Conservation (phyloP, 2,113 vertebrate genomes). For the Suricata suricatta region DNA sequence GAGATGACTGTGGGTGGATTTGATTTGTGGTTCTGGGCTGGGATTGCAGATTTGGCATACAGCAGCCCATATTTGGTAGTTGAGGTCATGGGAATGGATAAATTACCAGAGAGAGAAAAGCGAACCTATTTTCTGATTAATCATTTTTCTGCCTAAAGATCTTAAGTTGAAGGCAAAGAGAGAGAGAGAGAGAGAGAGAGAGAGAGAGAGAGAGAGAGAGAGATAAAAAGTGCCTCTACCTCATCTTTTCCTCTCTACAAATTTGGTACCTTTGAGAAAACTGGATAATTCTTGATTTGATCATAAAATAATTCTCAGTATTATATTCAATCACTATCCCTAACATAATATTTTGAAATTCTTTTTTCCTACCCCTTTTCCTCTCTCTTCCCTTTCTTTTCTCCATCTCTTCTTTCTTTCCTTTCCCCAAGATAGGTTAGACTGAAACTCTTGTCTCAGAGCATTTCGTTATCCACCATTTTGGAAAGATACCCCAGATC, state of each 20-base stretch:
- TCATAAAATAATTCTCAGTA: neutral
- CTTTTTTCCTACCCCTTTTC: neutral
- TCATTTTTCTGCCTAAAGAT: neutral
- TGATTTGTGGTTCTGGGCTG: neutral
- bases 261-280: neutral
- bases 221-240: neutral
- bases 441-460: neutral
- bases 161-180: neutral
- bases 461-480: neutral
- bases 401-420: neutral
- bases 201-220: neutral
- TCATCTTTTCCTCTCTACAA: neutral
- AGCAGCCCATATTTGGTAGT: neutral
- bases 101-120: neutral
- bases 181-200: neutral
- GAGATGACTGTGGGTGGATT: neutral
- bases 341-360: neutral
- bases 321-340: neutral
- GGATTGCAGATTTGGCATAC: neutral
- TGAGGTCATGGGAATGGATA: conserved; percentile 9
- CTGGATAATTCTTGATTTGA: conserved; percentile 16
- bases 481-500: neutral
- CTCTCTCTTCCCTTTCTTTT: neutral
- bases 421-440: neutral
- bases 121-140: conserved; percentile 32